phyloP scores from a whole-genome alignment of 2,113 vertebrate genomes.

The Ctenodactylus gundi region DNA sequence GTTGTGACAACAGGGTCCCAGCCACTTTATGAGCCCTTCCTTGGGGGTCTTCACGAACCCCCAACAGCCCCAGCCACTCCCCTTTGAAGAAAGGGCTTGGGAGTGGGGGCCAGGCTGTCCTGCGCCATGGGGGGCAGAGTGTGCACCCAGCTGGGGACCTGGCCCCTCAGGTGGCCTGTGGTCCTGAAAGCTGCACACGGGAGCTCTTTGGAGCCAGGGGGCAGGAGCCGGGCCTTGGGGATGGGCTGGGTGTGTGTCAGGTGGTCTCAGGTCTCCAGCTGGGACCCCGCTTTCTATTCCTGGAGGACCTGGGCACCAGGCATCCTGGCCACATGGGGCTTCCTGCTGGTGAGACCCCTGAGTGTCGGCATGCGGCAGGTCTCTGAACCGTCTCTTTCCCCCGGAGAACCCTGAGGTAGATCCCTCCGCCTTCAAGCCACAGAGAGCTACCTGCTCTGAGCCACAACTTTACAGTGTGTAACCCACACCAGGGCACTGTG shows the following conservation, averaged over 20 bases:
- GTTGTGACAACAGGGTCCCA: no score
- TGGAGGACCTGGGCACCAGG: neutral
- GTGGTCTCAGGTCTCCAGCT: neutral
- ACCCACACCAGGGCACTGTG: neutral
- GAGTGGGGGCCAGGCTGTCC: neutral
- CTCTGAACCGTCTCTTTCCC: accelerated
- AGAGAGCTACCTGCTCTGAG: neutral
- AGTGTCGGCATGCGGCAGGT: accelerated
- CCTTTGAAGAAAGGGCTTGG: no score
- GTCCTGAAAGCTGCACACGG: no score
- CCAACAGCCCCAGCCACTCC: no score
- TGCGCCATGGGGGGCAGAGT: no score
- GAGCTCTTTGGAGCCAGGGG: no score
- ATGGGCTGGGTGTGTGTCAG: no score
- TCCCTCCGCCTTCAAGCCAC: neutral
- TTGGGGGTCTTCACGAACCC: no score
- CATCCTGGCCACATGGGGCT: accelerated
- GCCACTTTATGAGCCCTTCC: no score
- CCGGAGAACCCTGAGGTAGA: accelerated
- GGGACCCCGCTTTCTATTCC: neutral
- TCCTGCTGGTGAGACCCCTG: neutral
- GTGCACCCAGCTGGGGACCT: no score
- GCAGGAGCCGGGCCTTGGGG: neutral
- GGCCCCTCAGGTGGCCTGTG: no score
- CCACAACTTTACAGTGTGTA: no score